A percentile compares a stretch with the other conserved stretches of the same genome.
Conservation (phyloP, 2,888 invertebrate species). For the Cephus runcator region DNA sequence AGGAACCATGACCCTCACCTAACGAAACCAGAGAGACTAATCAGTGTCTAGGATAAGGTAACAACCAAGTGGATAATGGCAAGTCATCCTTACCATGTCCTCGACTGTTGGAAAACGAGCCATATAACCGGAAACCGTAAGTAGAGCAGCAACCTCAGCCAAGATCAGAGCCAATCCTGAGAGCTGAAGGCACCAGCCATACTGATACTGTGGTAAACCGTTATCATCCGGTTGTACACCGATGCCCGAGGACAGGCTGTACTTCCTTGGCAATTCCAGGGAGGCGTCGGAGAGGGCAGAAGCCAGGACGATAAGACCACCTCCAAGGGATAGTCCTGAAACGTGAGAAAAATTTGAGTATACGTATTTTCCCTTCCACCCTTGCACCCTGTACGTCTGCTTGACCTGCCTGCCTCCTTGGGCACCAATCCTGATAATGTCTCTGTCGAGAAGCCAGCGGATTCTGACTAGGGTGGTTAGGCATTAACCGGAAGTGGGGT, state of each 20-base stretch:
- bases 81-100: conserved; percentile 68
- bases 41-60: not conserved
- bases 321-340: conserved; percentile 72
- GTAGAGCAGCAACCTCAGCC: conserved; percentile 71
- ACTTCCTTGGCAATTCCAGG: conserved; percentile 64
- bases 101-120: conserved; percentile 71
- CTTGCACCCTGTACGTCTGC: not conserved
- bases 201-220: conserved; percentile 67
- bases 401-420: not conserved
- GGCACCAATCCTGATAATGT: not conserved
- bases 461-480: not conserved
- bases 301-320: conserved; percentile 71
- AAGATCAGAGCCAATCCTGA: conserved; percentile 71
- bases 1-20: conserved; percentile 73
- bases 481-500: not conserved
- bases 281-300: conserved; percentile 72
- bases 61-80: not conserved
- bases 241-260: conserved; percentile 48
- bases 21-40: conserved; percentile 27
- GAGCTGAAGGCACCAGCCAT: conserved; percentile 74
- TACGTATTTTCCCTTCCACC: not conserved
- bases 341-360: conserved; percentile 28
- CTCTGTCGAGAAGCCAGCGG: not conserved
- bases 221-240: conserved; percentile 49
- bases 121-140: conserved; percentile 71